phyloP scores from a whole-genome alignment of 2,113 vertebrate species.

The Nansenia antarctica region DNA sequence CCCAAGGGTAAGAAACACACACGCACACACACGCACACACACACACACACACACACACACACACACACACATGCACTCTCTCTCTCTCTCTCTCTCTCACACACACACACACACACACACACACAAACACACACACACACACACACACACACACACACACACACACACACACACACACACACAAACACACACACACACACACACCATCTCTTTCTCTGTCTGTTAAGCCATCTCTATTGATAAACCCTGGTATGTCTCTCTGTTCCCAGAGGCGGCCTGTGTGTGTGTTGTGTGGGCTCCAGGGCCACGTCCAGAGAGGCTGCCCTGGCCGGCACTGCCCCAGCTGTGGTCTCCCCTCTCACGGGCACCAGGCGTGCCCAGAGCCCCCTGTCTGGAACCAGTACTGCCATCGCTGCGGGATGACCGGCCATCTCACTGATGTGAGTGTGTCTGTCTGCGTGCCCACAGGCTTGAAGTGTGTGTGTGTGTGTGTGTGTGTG shows the following conservation, averaged over 20 bases:
- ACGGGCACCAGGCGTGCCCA: slow-evolving; percentile 46
- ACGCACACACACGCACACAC: background rate
- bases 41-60: background rate
- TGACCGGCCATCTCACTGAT: slow-evolving; percentile 61
- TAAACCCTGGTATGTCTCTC: background rate
- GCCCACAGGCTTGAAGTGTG: background rate
- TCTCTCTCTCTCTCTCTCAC: too few species aligned
- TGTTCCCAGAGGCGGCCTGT: slow-evolving; percentile 46
- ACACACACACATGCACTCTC: background rate
- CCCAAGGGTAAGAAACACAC: slow-evolving; percentile 48
- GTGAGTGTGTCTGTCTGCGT: slow-evolving; percentile 41
- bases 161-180: background rate
- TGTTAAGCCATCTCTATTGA: background rate
- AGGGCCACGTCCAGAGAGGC: slow-evolving; percentile 55
- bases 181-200: background rate
- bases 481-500: background rate
- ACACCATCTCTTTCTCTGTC: too few species aligned
- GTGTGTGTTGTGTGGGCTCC: slow-evolving; percentile 64
- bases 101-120: background rate
- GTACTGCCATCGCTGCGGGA: slow-evolving; percentile 62
- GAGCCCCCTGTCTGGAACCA: slow-evolving; percentile 58
- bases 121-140: too few species aligned
- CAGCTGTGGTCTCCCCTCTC: slow-evolving; percentile 56
- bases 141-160: background rate
- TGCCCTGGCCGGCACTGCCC: slow-evolving; percentile 54